Evolutionary conservation across 2,113 vertebrate genomes (phyloP), one percentile per base, ranked within the genome.

Genomic region (Gila orcuttii): DNA sequence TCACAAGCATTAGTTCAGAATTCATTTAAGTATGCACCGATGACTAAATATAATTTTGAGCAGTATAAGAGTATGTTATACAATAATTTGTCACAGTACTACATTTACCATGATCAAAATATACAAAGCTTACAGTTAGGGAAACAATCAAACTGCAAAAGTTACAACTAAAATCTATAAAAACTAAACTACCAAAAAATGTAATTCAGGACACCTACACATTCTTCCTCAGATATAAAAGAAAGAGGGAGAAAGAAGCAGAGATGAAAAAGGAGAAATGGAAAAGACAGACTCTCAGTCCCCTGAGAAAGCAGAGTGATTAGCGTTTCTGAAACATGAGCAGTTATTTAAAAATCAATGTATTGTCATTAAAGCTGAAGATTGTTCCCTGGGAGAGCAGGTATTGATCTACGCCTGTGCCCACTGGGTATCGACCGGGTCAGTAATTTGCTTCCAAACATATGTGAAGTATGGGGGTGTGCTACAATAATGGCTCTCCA

Each of bases 341-440:
- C 82, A 76, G 92, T 93, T 93, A 94, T 94, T 93, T 92, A 93
- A 93, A 93, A 93, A 91, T 94, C 94, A 93, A 95, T 94, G 93
- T 90, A 91, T 88, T 91, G 92, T 95, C 93, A 95, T 95, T 93
- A 92, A 93, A 94, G 92, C 91, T 91, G 91, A 93, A 89, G 92
- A 94, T 91, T 93, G 92, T 92, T 93, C 92, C 92, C 92, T 85
- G 86, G 86, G 92, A 94, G 90, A 91, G 90, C 90, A 90, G 88
- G 60, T 92, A 94, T 94, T 88, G 93, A 95, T 94, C 89, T 69
- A 79, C 91, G 89, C 88, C 85, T 91, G 91, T 91, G 91, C 92
- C 91, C 91, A 93, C 90, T 92, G 89, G 87, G 87, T 92, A 94
- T 93, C 89, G 91, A 94, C 90, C 91, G 21, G n/a, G 88, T 88